Conservation (phyloP, 2,888 invertebrate species). For the Argyresthia albistria region DNA sequence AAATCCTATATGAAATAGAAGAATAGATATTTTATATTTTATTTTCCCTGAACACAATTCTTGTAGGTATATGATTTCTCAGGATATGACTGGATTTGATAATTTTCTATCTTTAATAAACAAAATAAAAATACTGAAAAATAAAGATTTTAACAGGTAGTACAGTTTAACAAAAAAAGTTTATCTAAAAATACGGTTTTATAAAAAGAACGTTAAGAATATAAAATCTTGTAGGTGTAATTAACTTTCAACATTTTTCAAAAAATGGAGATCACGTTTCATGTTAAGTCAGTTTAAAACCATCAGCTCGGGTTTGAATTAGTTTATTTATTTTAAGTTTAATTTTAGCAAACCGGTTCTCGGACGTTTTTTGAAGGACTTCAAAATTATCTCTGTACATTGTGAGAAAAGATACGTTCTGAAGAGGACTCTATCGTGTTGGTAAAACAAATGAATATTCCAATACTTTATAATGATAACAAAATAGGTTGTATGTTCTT, state of each 20-base stretch:
- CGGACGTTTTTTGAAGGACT: neutral
- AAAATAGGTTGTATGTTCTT: neutral
- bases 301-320: neutral
- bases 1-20: conserved; percentile 4
- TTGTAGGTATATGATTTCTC: conserved; percentile 26
- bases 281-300: neutral
- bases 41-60: conserved; percentile 6
- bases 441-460: neutral
- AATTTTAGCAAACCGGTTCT: neutral
- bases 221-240: neutral
- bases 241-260: neutral
- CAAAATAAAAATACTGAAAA: conserved; percentile 31
- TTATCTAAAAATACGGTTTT: conserved; percentile 65
- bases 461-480: neutral
- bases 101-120: conserved; percentile 33
- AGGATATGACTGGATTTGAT: conserved; percentile 2
- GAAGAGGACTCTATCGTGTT: no score
- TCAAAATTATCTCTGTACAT: neutral
- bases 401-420: no score
- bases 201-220: conserved; percentile 10
- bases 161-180: conserved; percentile 56
- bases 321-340: neutral
- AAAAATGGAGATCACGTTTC: neutral
- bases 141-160: conserved; percentile 29
- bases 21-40: conserved; percentile 1